phyloP scores from a whole-genome alignment of 2,113 vertebrate genomes.

The Apeltes quadracus region DNA sequence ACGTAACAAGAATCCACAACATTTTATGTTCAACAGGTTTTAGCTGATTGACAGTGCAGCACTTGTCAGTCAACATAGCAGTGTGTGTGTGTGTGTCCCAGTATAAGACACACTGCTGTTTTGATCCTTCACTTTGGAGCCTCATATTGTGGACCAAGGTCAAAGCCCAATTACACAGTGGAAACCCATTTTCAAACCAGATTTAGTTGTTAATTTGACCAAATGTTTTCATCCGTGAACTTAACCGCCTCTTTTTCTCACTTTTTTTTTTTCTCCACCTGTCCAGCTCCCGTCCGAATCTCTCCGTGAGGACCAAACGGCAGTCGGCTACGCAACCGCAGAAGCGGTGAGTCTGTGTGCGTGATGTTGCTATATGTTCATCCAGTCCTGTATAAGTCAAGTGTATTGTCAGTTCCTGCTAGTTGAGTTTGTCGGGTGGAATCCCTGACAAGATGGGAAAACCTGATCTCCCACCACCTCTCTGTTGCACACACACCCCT shows the following conservation, averaged over 20 bases:
- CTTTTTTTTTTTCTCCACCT: constrained; percentile 20
- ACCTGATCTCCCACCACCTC: constrained; percentile 11
- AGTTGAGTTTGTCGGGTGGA: constrained; percentile 27
- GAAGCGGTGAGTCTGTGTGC: constrained; percentile 47
- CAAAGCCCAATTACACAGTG: constrained; percentile 4
- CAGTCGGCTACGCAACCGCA: constrained; percentile 31
- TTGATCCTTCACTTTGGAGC: background rate
- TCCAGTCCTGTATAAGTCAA: constrained; percentile 19
- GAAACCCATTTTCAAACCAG: background rate
- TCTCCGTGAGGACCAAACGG: constrained; percentile 31
- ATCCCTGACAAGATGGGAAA: constrained; percentile 38
- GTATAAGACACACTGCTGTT: background rate
- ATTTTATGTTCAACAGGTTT: no score
- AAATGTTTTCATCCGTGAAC: background rate
- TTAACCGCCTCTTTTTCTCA: constrained; percentile 4
- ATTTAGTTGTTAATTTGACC: background rate
- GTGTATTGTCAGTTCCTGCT: constrained; percentile 8
- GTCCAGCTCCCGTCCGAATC: constrained; percentile 40
- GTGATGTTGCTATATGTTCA: background rate
- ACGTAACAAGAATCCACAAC: no score
- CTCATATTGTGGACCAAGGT: background rate
- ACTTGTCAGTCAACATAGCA: background rate
- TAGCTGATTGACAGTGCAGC: background rate
- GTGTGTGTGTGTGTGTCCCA: constrained; percentile 10
- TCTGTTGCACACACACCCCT: constrained; percentile 7